Conservation (phyloP, 2,888 invertebrate genomes). For the Mongoloraphidia duomilia region DNA sequence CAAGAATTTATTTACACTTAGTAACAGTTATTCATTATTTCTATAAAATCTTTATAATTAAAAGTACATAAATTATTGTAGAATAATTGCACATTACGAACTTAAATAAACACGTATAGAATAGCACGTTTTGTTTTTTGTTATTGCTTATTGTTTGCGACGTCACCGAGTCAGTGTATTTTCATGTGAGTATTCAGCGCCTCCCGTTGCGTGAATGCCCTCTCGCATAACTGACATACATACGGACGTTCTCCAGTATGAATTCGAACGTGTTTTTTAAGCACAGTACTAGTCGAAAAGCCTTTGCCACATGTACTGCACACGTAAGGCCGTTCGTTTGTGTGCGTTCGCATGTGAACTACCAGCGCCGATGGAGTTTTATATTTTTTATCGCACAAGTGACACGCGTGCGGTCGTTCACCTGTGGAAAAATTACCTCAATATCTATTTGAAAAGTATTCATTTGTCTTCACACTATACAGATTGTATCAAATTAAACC, state of each 20-base stretch:
- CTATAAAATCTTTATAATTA: too few species aligned
- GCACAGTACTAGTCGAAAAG: background rate
- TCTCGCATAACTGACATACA: background rate
- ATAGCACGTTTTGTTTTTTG: too few species aligned
- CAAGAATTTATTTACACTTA: too few species aligned
- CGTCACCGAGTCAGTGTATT: background rate
- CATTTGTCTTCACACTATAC: too few species aligned
- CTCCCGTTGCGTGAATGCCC: background rate
- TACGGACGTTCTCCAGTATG: background rate
- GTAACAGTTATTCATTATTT: too few species aligned
- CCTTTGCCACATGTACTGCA: background rate
- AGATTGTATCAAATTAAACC: too few species aligned
- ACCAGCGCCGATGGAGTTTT: background rate
- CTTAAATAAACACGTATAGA: too few species aligned
- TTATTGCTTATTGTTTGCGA: too few species aligned
- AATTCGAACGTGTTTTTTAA: background rate
- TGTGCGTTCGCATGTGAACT: background rate
- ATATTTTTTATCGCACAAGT: background rate
- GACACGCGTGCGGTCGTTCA: background rate
- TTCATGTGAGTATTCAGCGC: background rate
- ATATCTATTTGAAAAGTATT: too few species aligned
- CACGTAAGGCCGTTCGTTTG: background rate
- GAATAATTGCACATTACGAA: too few species aligned
- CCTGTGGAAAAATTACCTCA: too few species aligned
- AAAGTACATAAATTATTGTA: too few species aligned